Base-by-base conservation (phyloP, 2,888 invertebrate species). In the Strigamia transsilvanica region DNA sequence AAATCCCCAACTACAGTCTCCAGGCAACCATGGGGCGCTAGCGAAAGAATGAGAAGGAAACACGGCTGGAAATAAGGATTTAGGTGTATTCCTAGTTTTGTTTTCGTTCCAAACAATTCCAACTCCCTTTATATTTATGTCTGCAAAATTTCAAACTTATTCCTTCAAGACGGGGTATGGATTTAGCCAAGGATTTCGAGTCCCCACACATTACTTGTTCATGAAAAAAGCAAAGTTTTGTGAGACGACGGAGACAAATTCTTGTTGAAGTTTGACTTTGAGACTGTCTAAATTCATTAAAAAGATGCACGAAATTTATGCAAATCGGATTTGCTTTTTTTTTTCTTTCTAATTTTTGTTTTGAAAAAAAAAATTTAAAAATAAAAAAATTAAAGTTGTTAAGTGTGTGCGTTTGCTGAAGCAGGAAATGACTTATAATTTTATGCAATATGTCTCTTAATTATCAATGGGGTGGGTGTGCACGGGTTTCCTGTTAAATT, bases 401-500 rank as follows among this genome's bases (percentile, higher is more conserved):
- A 73, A 73, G 73, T 32, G 73, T 73, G 56, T 27, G 73, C 27
- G 32, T 73, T 27, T 73, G 27, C 73, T 73, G 73, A 32, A 73
- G 73, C 73, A 73, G 73, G 73, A 73, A 73, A 73, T 73, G 73
- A 73, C 73, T 73, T 73, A 73, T 73, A 32, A 73, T 73, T 73
- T 13, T 73, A 73, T 73, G 73, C 73, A 73, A 73, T 73, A 73
- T 73, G 73, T 73, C 73, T 73, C 73, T 73, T 73, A 73, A 73
- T 73, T 73, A 73, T 73, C 73, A 73, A 32, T 73, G 73, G 27
- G 73, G 73, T 73, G 73, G 23, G 73, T 73, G 73, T 32, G 73
- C 73, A 23, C 32, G 73, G 73, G 27, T 73, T 73, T 73, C 73
- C 73, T 73, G 73, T 73, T 73, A 73, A 73, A 73, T 73, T 73